Base-by-base conservation (phyloP, 2,888 invertebrate genomes). In the Pyrgus malvae region DNA sequence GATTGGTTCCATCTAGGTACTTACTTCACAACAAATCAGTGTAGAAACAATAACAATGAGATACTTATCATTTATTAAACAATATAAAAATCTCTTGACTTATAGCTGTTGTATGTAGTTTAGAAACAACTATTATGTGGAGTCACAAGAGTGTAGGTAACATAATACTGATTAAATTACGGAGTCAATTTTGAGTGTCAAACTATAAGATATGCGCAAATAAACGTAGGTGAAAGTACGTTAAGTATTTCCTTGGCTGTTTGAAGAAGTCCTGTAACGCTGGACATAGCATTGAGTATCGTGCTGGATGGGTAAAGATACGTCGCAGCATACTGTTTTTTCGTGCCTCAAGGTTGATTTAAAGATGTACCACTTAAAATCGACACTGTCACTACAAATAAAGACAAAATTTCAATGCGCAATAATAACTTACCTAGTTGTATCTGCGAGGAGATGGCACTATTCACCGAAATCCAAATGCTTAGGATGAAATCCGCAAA, bases 331-430 rank as follows among this genome's bases (percentile, higher is more conserved):
- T 25, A 48, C 69, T 64, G 68, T 27, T 48, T 37, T 44, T 51
- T 51, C 27, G 27, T 16, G 9, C 9, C 72, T 82, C 88, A 89
- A 88, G 88, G 88, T 84, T 88, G 82, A 76, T 78, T 75, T 78
- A 80, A 82, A 72, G 75, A 81, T 80, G 76, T 74, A 69, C 66
- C 67, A 66, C 23, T 14, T 14, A 25, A 41, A 12, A 70, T 60
- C 62, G 64, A 72, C 65, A 78, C 74, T 85, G 83, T 81, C 86
- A 85, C 67, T 70, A 65, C 56, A 42, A 3, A 58, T 62, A 66
- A 67, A 63, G 63, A 48, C 55, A 71, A 77, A 76, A 68, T n/a
- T 67, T 68, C 63, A 79, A 76, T 86, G 84, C 88, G 88, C 78
- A 88, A 70, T 76, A 69, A 66, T 66, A 65, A 65, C 83, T 77